Base-by-base conservation (phyloP, 1,140 invertebrate species). In the Caenorhabditis remanei region DNA sequence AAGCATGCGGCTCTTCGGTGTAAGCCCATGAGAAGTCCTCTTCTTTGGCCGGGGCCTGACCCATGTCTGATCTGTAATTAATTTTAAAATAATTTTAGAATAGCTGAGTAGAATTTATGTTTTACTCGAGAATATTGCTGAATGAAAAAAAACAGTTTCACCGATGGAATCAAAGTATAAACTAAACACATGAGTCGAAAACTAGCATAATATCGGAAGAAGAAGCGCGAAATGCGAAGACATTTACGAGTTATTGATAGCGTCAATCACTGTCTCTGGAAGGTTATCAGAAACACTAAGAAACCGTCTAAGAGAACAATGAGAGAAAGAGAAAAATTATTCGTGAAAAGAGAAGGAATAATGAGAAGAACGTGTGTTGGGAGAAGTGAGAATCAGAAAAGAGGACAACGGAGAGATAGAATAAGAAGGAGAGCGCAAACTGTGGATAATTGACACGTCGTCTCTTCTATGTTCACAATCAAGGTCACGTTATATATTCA, bases 1-100 rank as follows among this genome's bases (percentile, higher is more conserved):
- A 95, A 0, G 97, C 97, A 93, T 99, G 98, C n/a, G 98, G 98
- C 93, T 99, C 98, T 93, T 99, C 97, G 0, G 96, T 97, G 90
- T 97, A 97, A 24, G 95, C 94, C 97, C 98, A 99, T 92, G 99
- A 97, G 92, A 98, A 99, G 94, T 98, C 96, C 1, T 94, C 71
- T 24, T 79, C 95, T 90, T 96, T 95, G 2, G 96, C 96, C 16
- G 96, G 96, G 88, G 95, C 94, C 90, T 96, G 95, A 19, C 96
- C 96, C 97, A 98, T 97, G 87, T 82, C 63, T 50, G 83, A 75
- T 24, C 19, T 16, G n/a, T n/a, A 21, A 8, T 58, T n/a, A 63
- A 40, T 63, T 32, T 32, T 63, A 32, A 2, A 32, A 32, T 63
- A 32, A 24, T 13, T 21, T 21, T n/a, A 32, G 61, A 11, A 13